Evolutionary conservation across 2,797 vertebrate genomes (phyloP), one percentile per base, ranked within the genome.

Genomic region (Otolemur crassicaudatus): DNA sequence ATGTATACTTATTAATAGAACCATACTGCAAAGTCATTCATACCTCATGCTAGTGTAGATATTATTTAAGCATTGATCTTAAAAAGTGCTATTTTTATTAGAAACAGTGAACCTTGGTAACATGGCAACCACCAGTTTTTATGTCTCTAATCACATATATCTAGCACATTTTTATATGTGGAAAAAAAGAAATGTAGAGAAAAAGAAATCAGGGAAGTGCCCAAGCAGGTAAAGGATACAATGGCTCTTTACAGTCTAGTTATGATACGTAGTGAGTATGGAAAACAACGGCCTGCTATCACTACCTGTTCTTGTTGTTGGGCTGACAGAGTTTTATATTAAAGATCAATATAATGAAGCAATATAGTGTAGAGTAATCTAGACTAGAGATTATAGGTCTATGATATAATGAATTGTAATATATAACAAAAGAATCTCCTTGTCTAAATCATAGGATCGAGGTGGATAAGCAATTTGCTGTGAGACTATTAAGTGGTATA

Each of bases 1-100:
- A 86, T 25, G 86, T 94, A 31, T 56, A 83, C 79, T 95, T 80
- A 14, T 20, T 92, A 83, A 70, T 70, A 86, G 82, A 69, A 92
- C 37, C 58, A 43, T 43, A 53, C 63, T 84, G 9, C 58, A 12
- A 61, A 87, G 61, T 65, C 23, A 63, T 12, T 53, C 56, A 61
- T 90, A 37, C 40, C 80, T 95, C 29, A 79, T 31, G 22, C n/a
- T 87, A 20, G 20, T 79, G 9, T 27, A 27, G 29, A 3, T 95
- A 65, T 75, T 83, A 83, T 43, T 93, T 86, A 70, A 37, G 13
- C 63, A 13, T 31, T 80, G n/a, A 65, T 69, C 86, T 70, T 65
- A 58, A 37, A 65, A 70, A 80, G 56, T 70, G 49, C 63, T 65
- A 11, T 43, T 20, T 12, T 13, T 37, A 43, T 53, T 67, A 58